These are phyloP conservation scores for Drosophila anomalipes DNA, from an alignment of 2,888 invertebrate species.

Conservation along the genomic window DNA sequence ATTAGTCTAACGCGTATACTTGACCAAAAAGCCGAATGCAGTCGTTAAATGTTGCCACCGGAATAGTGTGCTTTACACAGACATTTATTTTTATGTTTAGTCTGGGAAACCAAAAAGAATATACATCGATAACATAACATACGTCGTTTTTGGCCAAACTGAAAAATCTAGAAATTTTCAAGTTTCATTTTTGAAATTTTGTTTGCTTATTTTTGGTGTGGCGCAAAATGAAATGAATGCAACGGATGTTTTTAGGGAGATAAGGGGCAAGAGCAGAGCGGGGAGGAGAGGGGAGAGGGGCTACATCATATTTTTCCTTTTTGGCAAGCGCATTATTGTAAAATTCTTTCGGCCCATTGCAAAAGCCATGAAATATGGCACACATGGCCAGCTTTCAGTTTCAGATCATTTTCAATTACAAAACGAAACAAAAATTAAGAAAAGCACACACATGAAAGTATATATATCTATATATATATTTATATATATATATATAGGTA, in stretches of 20 bases:
- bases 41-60: slow-evolving; percentile 5
- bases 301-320: slow-evolving; percentile 13
- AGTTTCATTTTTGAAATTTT: slow-evolving; percentile 22
- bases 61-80: slow-evolving; percentile 1
- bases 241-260: slow-evolving; percentile 19
- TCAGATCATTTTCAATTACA: slow-evolving; percentile 40
- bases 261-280: not conserved
- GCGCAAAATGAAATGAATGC: slow-evolving; percentile 12
- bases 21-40: not conserved
- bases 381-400: slow-evolving; percentile 58
- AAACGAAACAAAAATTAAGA: slow-evolving; percentile 5
- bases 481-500: not conserved
- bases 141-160: slow-evolving; percentile 29
- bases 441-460: not conserved
- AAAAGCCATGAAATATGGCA: slow-evolving; percentile 60
- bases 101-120: not conserved
- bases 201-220: slow-evolving; percentile 10
- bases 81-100: not conserved
- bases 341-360: slow-evolving; percentile 60
- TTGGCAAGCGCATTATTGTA: slow-evolving; percentile 63
- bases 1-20: not conserved
- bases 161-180: slow-evolving; percentile 15
- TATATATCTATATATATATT: not conserved
- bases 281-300: not conserved
- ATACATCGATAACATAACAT: not conserved